Conservation (phyloP, 1,140 invertebrate species). For the Phymorhynchus buccinoides region DNA sequence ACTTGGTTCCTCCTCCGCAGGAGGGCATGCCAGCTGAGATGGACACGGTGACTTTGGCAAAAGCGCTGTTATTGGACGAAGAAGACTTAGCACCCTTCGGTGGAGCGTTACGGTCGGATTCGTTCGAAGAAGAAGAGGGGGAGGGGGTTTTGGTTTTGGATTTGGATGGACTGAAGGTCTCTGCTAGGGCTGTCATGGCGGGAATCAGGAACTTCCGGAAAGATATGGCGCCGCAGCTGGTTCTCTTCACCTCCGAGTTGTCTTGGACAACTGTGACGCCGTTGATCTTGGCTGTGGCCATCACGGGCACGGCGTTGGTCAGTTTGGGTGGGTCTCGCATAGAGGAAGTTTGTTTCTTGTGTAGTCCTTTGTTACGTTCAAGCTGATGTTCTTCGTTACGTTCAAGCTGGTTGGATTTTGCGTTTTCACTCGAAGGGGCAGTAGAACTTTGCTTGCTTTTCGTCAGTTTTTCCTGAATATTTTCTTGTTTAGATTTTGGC, state of each 20-base stretch:
- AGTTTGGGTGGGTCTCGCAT: neutral
- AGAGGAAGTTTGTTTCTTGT: neutral
- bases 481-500: too few relatives aligned
- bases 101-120: neutral
- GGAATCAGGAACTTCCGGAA: slow-evolving; percentile 26
- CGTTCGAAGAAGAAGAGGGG: neutral
- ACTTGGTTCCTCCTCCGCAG: too few relatives aligned
- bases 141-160: neutral
- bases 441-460: too few relatives aligned
- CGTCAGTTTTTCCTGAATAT: too few relatives aligned
- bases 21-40: neutral
- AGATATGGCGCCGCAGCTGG: neutral
- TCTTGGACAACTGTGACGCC: neutral
- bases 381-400: neutral
- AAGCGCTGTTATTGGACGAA: neutral
- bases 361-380: too few relatives aligned
- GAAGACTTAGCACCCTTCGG: neutral
- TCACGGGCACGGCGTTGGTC: neutral
- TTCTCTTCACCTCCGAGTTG: neutral
- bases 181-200: slow-evolving; percentile 1
- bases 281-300: neutral
- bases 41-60: slow-evolving; percentile 9
- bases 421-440: too few relatives aligned
- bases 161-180: slow-evolving; percentile 19
- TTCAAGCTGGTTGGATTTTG: neutral